Evolutionary conservation across 2,888 invertebrate genomes (phyloP).

Genomic region (Shargacucullia verbasci): DNA sequence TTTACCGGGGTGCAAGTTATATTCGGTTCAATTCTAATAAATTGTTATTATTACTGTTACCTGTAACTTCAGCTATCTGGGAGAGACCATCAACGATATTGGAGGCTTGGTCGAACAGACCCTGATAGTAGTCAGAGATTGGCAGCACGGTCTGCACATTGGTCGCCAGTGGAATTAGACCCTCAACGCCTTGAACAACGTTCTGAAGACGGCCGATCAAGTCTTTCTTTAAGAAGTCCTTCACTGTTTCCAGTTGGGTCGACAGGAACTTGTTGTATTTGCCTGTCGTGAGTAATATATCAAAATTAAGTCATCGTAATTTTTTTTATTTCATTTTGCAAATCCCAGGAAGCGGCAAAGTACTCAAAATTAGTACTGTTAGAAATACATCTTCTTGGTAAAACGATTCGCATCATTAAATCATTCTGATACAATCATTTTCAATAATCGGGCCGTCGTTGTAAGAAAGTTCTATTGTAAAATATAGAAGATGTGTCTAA

Average conservation of each 20-base stretch:
- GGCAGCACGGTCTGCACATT: slow-evolving; percentile 69
- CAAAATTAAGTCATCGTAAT: too few species aligned
- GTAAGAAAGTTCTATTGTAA: too few species aligned
- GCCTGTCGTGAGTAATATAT: slow-evolving; percentile 60
- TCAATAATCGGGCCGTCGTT: too few species aligned
- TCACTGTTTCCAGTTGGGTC: slow-evolving; percentile 68
- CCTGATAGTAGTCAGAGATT: slow-evolving; percentile 75
- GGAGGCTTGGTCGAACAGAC: slow-evolving; percentile 72
- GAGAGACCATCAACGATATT: slow-evolving; percentile 81
- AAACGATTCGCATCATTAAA: too few species aligned
- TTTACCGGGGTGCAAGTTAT: too few species aligned
- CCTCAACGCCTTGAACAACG: slow-evolving; percentile 72
- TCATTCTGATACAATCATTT: too few species aligned
- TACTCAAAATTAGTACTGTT: too few species aligned
- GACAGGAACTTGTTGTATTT: slow-evolving; percentile 78
- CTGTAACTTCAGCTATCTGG: slow-evolving; percentile 90
- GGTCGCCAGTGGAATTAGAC: slow-evolving; percentile 68
- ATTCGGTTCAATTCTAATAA: neutral
- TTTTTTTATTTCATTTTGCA: neutral
- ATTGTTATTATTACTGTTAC: slow-evolving; percentile 62
- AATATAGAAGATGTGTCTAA: too few species aligned
- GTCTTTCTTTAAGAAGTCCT: slow-evolving; percentile 82
- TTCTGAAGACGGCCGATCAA: slow-evolving; percentile 77
- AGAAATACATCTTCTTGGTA: too few species aligned
- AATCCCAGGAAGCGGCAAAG: neutral